Evolutionary conservation across 2,113 vertebrate genomes (phyloP), one percentile per base, ranked within the genome.

Genomic region (Eleginops maclovinus): DNA sequence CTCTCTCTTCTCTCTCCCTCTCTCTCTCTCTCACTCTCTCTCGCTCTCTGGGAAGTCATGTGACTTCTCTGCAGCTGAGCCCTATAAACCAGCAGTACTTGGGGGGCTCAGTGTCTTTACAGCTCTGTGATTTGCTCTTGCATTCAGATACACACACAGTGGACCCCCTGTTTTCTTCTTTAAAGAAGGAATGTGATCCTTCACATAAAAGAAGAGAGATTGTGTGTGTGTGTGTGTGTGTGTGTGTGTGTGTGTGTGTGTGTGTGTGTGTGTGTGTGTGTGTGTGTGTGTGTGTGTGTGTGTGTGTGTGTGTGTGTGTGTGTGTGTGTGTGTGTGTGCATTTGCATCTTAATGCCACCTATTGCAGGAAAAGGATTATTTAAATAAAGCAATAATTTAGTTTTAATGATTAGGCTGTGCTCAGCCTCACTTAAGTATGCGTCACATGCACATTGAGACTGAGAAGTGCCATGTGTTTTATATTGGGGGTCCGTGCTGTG

Each of bases 21-120:
- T 74, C 72, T 64, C 77, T 72, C 60, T 75, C 71, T 86, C 82
- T 61, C 84, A 71, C 66, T 36, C 79, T 76, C 88, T 78, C 77
- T 65, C 66, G 54, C 75, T 77, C 83, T 87, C 89, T 93, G 93
- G 94, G 93, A 94, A 94, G 92, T 95, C 94, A 95, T 92, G 93
- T 95, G 94, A 94, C 93, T 95, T 95, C 93, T 93, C 91, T 94
- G 94, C 94, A 95, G 93, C 88, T 71, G 89, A 88, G 93, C 89
- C 91, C 93, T 93, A 95, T 94, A 95, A 94, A 95, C 91, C 93
- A 92, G 88, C 88, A 82, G 89, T 78, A 90, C 87, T 90, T 90
- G 83, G 92, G 92, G 92, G 93, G 88, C 81, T 93, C 87, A 82
- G 77, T 85, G 86, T 80, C 83, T 78, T 60, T 85, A 58, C 83